Conservation (phyloP, 2,113 vertebrate genomes). For the Numida meleagris region DNA sequence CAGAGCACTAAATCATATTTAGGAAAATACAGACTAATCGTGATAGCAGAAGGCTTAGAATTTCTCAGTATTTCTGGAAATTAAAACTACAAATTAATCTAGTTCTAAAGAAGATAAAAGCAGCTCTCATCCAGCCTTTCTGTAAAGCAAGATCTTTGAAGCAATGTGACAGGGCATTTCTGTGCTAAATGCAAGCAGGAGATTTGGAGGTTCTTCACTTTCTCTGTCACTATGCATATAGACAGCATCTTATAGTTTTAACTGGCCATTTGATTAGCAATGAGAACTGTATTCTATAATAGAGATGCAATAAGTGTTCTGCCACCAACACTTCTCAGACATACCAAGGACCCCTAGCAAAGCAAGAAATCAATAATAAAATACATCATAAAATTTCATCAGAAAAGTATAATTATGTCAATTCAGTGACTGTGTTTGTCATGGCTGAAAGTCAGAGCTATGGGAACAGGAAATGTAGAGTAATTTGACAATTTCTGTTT, state of each 20-base stretch:
- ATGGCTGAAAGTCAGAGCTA: background rate
- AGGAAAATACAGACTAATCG: background rate
- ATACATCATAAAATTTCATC: background rate
- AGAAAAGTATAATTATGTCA: background rate
- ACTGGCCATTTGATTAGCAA: background rate
- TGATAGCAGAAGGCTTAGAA: background rate
- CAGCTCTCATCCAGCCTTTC: background rate
- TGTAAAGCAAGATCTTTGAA: background rate
- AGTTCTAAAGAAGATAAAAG: background rate
- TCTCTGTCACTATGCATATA: background rate
- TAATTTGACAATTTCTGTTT: background rate
- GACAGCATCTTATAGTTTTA: background rate
- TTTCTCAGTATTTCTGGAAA: background rate
- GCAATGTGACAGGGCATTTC: background rate
- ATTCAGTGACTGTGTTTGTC: background rate
- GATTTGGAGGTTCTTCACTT: background rate
- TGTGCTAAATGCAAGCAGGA: background rate
- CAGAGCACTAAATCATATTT: background rate
- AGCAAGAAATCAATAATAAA: background rate
- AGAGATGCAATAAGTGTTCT: background rate
- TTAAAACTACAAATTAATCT: background rate
- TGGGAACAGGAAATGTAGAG: background rate
- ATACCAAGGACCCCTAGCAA: background rate
- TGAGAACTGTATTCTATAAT: background rate
- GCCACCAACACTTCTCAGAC: background rate